Evolutionary conservation across 2,888 invertebrate genomes (phyloP).

Genomic region (Meteorus colon): DNA sequence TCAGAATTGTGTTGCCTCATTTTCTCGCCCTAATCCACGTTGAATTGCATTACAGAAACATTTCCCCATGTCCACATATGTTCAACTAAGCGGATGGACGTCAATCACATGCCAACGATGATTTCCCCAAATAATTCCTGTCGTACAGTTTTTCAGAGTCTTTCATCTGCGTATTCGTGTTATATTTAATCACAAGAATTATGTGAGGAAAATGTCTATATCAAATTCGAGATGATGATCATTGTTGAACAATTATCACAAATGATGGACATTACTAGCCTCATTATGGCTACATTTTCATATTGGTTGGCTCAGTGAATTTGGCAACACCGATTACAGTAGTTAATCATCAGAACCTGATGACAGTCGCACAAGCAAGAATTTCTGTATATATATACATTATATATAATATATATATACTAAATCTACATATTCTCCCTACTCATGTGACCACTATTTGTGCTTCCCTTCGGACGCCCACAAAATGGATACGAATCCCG

Average conservation of each 20-base stretch:
- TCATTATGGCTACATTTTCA: neutral
- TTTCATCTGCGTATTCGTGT: no score
- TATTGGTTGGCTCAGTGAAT: neutral
- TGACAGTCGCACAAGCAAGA: slow-evolving; percentile 5
- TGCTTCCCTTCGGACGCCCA: neutral
- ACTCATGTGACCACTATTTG: slow-evolving; percentile 5
- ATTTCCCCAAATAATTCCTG: neutral
- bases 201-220: neutral
- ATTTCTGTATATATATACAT: no score
- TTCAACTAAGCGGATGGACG: neutral
- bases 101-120: neutral
- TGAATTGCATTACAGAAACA: neutral
- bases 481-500: slow-evolving; percentile 13
- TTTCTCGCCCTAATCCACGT: neutral
- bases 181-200: neutral
- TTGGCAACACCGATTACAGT: slow-evolving; percentile 12
- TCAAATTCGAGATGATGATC: neutral
- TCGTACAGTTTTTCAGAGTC: neutral
- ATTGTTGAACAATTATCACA: neutral
- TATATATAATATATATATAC: neutral
- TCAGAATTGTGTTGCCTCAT: neutral
- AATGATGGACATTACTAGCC: neutral
- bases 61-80: neutral
- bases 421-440: slow-evolving; percentile 2
- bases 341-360: slow-evolving; percentile 35